Evolutionary conservation across 35 echinoderm and acorn worm species (phyloP).

Genomic region (Chiridota heheva): DNA sequence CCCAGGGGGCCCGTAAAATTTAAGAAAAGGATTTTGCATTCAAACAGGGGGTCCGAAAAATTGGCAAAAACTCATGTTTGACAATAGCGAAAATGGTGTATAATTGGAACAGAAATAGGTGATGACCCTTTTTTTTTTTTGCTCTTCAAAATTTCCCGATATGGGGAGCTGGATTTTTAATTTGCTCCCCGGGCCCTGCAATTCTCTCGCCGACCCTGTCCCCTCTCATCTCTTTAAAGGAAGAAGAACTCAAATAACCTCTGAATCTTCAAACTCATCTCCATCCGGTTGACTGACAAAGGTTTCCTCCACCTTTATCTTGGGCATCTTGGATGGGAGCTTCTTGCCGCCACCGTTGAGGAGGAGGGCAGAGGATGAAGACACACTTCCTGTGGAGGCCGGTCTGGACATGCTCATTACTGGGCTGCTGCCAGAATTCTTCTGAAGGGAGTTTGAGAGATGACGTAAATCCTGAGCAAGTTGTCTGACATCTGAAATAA

Average conservation of each 20-base stretch:
- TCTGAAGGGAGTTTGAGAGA: constrained; percentile 29
- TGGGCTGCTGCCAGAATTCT: neutral
- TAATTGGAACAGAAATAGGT: no score
- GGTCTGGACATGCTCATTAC: constrained; percentile 9
- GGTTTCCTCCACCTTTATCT: constrained; percentile 30
- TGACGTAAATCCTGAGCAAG: constrained; percentile 32
- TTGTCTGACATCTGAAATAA: constrained; percentile 29
- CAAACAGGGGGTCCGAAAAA: no score
- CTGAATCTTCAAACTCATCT: constrained; percentile 20
- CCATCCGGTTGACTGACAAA: neutral
- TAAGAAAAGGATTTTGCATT: no score
- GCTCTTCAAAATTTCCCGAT: no score
- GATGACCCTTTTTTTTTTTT: no score
- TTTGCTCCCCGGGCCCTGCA: no score
- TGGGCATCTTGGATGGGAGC: neutral
- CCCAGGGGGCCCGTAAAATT: no score
- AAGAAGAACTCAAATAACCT: neutral
- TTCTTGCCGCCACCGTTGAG: constrained; percentile 23
- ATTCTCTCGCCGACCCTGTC: no score
- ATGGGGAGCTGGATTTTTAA: no score
- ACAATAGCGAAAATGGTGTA: no score
- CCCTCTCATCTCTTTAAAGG: no score
- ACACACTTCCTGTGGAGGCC: constrained; percentile 24
- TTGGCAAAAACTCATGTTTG: no score
- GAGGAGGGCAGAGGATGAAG: neutral